A percentile compares a stretch with the other conserved stretches of the same genome.
Conservation (phyloP, 2,113 vertebrate species). For the Pedetes capensis region DNA sequence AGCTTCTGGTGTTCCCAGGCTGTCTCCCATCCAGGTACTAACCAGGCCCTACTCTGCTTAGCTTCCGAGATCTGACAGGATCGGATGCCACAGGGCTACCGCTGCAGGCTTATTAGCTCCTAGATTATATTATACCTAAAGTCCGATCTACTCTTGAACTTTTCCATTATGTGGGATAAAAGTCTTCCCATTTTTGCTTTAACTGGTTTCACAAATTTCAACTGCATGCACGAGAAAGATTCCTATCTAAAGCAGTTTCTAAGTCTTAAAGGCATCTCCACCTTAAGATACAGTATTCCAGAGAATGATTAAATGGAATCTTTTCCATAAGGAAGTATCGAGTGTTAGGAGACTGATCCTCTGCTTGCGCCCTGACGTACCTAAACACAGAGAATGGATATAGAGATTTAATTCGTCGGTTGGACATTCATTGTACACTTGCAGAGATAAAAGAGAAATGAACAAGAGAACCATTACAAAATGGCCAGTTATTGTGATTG, state of each 20-base stretch:
- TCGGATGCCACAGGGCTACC: too few species aligned
- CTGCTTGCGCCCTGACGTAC: not conserved
- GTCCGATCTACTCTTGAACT: not conserved
- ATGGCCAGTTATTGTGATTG: not conserved
- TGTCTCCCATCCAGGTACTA: too few species aligned
- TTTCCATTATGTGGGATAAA: not conserved
- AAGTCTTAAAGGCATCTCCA: not conserved
- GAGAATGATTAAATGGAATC: not conserved
- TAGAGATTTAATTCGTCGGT: not conserved
- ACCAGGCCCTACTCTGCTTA: too few species aligned
- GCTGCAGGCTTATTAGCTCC: not conserved
- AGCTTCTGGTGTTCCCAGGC: too few species aligned
- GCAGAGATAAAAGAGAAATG: not conserved
- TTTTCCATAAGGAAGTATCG: not conserved
- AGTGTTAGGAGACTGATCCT: not conserved
- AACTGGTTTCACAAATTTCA: not conserved
- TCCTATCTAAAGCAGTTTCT: not conserved
- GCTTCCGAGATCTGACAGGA: too few species aligned
- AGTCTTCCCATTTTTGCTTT: not conserved
- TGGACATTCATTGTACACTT: not conserved
- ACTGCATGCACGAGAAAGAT: not conserved
- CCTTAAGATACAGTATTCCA: not conserved
- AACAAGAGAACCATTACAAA: not conserved
- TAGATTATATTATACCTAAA: not conserved
- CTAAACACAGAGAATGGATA: not conserved